Conservation (phyloP, 2,113 vertebrate species). For the Nesoenas mayeri region DNA sequence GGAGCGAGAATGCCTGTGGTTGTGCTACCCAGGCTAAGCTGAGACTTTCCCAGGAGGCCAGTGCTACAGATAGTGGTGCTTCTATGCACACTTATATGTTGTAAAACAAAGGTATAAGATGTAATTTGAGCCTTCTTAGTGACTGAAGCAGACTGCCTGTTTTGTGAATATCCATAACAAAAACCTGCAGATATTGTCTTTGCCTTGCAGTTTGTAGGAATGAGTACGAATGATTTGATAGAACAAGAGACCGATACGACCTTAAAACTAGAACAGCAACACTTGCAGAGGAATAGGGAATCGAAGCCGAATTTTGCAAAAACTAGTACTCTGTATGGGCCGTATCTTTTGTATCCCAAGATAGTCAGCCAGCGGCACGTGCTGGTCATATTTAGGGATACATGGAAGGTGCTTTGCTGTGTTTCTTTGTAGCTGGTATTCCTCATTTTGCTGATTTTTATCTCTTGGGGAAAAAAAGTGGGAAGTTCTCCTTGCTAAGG, state of each 20-base stretch:
- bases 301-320: background rate
- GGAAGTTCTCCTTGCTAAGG: background rate
- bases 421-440: background rate
- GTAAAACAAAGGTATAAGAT: background rate
- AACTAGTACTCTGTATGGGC: background rate
- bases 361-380: background rate
- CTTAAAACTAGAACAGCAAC: background rate
- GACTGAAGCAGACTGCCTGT: background rate
- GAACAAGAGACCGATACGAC: background rate
- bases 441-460: background rate
- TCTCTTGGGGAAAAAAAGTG: background rate
- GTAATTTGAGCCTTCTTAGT: background rate
- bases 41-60: background rate
- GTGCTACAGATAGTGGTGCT: background rate
- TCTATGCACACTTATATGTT: background rate
- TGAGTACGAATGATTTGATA: background rate
- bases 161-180: background rate
- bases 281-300: background rate
- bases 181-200: slow-evolving; percentile 18
- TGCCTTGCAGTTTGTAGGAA: background rate
- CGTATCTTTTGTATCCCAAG: background rate
- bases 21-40: background rate
- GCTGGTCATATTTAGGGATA: background rate
- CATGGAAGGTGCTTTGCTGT: background rate
- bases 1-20: background rate